phyloP scores from a whole-genome alignment of 2,113 vertebrate genomes.

The Tiliqua scincoides region DNA sequence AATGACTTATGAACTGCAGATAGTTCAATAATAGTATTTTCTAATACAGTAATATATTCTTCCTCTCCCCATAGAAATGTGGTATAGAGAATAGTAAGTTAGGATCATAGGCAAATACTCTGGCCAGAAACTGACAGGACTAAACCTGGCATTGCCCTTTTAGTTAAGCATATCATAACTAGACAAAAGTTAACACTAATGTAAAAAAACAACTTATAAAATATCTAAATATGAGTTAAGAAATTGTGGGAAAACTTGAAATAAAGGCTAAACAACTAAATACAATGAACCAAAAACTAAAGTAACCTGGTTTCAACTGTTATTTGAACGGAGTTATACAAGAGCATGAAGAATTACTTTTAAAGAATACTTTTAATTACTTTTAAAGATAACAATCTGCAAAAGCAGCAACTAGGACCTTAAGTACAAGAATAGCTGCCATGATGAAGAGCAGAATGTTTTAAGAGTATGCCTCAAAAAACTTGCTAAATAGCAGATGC shows the following conservation, averaged over 20 bases:
- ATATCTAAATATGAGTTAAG: background rate
- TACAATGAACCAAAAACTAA: too few relatives aligned
- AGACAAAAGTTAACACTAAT: background rate
- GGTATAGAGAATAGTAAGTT: background rate
- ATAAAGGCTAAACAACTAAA: background rate
- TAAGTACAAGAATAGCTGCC: background rate
- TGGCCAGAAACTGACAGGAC: background rate
- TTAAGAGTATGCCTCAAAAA: background rate
- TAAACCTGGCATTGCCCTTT: background rate
- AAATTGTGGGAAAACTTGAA: background rate
- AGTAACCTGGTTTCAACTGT: background rate
- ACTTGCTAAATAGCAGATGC: background rate
- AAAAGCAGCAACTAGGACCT: background rate
- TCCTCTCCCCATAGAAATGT: too few relatives aligned
- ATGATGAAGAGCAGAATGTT: background rate
- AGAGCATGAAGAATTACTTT: background rate
- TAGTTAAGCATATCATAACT: background rate
- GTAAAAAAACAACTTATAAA: background rate
- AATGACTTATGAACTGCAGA: too few relatives aligned
- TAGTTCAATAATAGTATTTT: too few relatives aligned
- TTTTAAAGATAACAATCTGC: background rate
- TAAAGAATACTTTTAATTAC: background rate
- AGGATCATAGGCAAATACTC: background rate
- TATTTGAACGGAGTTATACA: background rate
- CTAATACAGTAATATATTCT: too few relatives aligned